A percentile compares a stretch with the other conserved stretches of the same genome.
phyloP scores from a whole-genome alignment of 2,888 invertebrate genomes.

The Tetheella fluctuosa region DNA sequence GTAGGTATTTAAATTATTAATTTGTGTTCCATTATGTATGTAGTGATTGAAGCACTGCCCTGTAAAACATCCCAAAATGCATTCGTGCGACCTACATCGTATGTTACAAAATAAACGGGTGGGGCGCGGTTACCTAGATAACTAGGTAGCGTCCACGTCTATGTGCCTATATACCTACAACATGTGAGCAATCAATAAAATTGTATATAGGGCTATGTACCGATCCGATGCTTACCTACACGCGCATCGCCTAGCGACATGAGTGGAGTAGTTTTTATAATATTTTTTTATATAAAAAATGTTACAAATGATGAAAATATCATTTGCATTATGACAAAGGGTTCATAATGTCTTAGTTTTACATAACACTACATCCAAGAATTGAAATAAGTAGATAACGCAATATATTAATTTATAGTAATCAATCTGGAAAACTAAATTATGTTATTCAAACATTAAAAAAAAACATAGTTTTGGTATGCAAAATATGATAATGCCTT shows the following conservation, averaged over 20 bases:
- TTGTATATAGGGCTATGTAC: conserved; percentile 38
- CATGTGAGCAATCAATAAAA: conserved; percentile 51
- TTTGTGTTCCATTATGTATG: neutral
- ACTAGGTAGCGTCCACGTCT: conserved; percentile 52
- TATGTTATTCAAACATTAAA: no score
- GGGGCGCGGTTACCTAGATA: conserved; percentile 39
- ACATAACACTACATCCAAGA: neutral
- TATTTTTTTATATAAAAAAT: no score
- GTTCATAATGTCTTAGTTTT: no score
- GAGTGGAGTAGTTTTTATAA: conserved; percentile 35
- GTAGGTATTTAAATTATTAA: neutral
- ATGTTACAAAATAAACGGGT: conserved; percentile 51
- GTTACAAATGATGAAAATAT: neutral
- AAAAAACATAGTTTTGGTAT: no score
- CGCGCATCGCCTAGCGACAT: conserved; percentile 35
- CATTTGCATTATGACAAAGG: no score
- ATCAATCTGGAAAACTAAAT: no score
- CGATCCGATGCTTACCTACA: conserved; percentile 24
- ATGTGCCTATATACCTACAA: conserved; percentile 19
- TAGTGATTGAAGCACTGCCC: neutral
- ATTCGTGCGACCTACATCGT: conserved; percentile 48
- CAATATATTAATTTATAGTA: no score
- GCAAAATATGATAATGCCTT: no score
- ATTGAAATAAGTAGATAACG: no score
- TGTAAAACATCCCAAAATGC: conserved; percentile 22